Evolutionary conservation across 2,797 vertebrate species (phyloP), one percentile per base, ranked within the genome.

Genomic region (Rhynchotus rufescens): DNA sequence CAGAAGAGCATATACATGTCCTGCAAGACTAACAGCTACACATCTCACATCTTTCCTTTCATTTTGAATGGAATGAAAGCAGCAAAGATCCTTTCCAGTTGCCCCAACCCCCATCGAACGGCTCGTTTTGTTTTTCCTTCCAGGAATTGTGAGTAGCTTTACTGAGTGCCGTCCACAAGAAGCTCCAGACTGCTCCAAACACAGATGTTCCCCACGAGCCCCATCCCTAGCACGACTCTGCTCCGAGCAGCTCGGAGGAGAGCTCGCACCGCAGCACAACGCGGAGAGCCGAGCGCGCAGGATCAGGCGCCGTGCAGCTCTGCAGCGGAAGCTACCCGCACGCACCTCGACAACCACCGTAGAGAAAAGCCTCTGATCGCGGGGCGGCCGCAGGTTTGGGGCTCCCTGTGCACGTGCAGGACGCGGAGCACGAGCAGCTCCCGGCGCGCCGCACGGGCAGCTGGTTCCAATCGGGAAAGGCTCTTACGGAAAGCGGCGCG

Each of bases 381-480:
- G 44, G 51, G 30, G 57, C 23, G 68, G 52, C 77, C 1, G n/a
- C 57, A 84, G 30, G 16, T 73, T 84, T 56, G 19, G 45, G 81
- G 71, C 67, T 23, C 44, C 67, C 38, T 23, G 74, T n/a, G 38
- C 78, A 69, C 1, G 44, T 21, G 71, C 69, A 2, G 34, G 66
- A 71, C 2, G 88, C 3, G 54, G 22, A 68, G 47, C 56, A 11
- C 14, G 17, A 7, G 23, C 80, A 87, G 56, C 42, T 92, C 84
- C 86, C 40, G 40, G 40, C 40, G 40, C 77, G 42, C 34, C 76
- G 42, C 47, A 25, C 21, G 11, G 80, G 56, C 92, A 94, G 59
- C 86, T 89, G 79, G 40, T 94, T 88, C 61, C 84, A 94, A 95
- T 49, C 60, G 65, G 76, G 82, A 94, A 94, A 88, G 34, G 57